phyloP scores from a whole-genome alignment of 2,888 invertebrate genomes.

The Nymphalis c-album region DNA sequence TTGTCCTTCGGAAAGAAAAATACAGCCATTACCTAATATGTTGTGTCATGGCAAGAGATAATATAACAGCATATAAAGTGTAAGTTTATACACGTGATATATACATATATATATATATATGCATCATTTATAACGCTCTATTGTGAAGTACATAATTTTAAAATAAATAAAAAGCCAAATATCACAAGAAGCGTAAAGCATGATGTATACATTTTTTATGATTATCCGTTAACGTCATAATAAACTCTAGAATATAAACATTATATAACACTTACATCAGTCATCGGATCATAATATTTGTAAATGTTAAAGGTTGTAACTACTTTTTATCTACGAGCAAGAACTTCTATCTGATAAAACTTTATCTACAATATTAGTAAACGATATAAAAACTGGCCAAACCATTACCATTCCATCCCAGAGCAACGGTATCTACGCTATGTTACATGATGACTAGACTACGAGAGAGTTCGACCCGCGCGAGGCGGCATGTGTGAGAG shows the following conservation, averaged over 20 bases:
- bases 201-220: slow-evolving; percentile 35
- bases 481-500: slow-evolving; percentile 47
- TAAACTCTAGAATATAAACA: slow-evolving; percentile 13
- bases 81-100: slow-evolving; percentile 50
- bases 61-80: slow-evolving; percentile 40
- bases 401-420: slow-evolving; percentile 70
- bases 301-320: slow-evolving; percentile 50
- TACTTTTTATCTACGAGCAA: slow-evolving; percentile 70
- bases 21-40: slow-evolving; percentile 53
- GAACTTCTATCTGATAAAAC: slow-evolving; percentile 54
- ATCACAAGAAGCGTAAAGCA: slow-evolving; percentile 77
- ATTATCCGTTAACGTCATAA: slow-evolving; percentile 10
- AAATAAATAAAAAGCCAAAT: slow-evolving; percentile 75
- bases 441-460: slow-evolving; percentile 58
- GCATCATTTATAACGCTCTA: slow-evolving; percentile 20
- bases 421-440: slow-evolving; percentile 62
- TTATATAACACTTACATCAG: slow-evolving; percentile 13
- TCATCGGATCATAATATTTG: slow-evolving; percentile 28
- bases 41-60: slow-evolving; percentile 31
- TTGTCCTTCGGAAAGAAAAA: slow-evolving; percentile 72
- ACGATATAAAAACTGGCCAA: slow-evolving; percentile 62
- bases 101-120: slow-evolving; percentile 32
- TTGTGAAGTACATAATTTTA: slow-evolving; percentile 44
- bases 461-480: slow-evolving; percentile 47
- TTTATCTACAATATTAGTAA: slow-evolving; percentile 61